These are phyloP conservation scores for Amiota communis DNA, from an alignment of 2,888 invertebrate genomes.

Conservation along the genomic window DNA sequence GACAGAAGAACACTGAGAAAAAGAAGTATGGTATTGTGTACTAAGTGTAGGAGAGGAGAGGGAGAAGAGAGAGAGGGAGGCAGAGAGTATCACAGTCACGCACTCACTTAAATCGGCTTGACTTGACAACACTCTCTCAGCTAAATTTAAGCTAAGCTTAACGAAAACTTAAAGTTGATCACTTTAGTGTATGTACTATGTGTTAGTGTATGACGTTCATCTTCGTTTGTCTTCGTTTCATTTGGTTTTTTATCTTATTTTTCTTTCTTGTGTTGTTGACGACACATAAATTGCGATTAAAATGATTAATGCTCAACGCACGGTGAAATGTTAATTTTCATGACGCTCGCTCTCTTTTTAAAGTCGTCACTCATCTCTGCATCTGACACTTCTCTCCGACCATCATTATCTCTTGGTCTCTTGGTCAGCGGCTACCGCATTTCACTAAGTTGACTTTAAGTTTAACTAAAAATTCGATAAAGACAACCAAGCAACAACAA, in stretches of 20 bases:
- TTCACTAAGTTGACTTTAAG: neutral
- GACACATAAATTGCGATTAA: slow-evolving; percentile 71
- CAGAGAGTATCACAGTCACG: too few species aligned
- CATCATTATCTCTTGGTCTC: slow-evolving; percentile 26
- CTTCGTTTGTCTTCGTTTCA: slow-evolving; percentile 21
- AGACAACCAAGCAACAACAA: too few species aligned
- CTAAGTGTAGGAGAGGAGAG: too few species aligned
- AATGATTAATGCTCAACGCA: slow-evolving; percentile 70
- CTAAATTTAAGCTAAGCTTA: too few species aligned
- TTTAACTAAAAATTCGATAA: neutral
- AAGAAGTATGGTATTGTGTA: too few species aligned
- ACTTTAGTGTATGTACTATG: neutral
- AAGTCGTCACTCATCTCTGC: slow-evolving; percentile 25
- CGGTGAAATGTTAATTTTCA: slow-evolving; percentile 71
- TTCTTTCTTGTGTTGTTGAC: slow-evolving; percentile 46
- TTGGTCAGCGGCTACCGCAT: too few species aligned
- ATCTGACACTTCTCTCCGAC: slow-evolving; percentile 25
- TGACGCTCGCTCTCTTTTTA: slow-evolving; percentile 44
- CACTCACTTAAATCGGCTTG: too few species aligned
- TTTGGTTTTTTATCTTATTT: slow-evolving; percentile 41
- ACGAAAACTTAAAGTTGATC: too few species aligned
- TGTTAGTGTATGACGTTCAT: neutral
- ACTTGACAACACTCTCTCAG: too few species aligned
- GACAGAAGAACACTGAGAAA: too few species aligned
- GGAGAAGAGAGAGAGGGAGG: too few species aligned